Evolutionary conservation across 2,113 vertebrate genomes (phyloP).

Genomic region (Gracilinanus agilis): DNA sequence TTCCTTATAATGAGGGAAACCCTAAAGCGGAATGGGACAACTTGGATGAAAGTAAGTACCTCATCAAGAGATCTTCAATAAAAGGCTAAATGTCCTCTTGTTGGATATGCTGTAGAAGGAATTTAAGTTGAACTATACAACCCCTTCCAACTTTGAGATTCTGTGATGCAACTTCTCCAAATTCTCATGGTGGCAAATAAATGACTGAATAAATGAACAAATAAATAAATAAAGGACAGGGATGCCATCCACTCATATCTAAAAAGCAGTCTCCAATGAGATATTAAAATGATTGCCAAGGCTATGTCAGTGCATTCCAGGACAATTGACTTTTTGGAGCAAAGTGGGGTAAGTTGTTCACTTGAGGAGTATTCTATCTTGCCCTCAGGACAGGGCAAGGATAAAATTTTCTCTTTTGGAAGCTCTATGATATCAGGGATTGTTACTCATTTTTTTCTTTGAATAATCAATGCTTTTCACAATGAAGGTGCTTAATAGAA

Average conservation of each 20-base stretch:
- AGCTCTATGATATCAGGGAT: not conserved
- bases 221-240: not conserved
- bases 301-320: not conserved
- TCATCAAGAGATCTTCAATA: not conserved
- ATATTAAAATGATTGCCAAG: not conserved
- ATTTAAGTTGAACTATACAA: not conserved
- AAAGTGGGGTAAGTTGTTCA: not conserved
- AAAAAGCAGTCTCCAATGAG: not conserved
- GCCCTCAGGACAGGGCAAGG: not conserved
- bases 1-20: not conserved
- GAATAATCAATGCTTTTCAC: not conserved
- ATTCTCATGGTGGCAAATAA: not conserved
- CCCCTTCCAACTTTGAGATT: not conserved
- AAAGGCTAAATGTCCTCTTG: not conserved
- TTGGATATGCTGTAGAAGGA: not conserved
- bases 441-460: not conserved
- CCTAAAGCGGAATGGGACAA: not conserved
- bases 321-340: not conserved
- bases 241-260: not conserved
- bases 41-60: not conserved
- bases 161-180: not conserved
- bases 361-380: not conserved
- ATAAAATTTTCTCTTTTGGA: not conserved
- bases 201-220: not conserved
- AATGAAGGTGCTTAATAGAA: not conserved